These are phyloP conservation scores for Boulengeromyrus knoepffleri DNA, from an alignment of 2,113 vertebrate genomes.

Conservation along the genomic window DNA sequence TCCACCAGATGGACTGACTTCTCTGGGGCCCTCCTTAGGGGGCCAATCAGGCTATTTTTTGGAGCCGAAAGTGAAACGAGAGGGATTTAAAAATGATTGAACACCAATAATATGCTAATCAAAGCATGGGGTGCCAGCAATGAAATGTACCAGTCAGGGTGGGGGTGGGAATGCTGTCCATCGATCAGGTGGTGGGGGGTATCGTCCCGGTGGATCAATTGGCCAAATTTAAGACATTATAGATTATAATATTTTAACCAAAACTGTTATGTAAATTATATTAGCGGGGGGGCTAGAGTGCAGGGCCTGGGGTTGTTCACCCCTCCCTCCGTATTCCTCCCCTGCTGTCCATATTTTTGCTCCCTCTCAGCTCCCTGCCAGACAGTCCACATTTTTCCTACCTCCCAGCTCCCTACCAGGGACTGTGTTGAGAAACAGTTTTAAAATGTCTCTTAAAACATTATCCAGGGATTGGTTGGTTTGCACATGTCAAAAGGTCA, in stretches of 20 bases:
- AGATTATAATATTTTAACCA: neutral
- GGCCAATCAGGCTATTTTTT: neutral
- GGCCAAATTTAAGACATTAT: neutral
- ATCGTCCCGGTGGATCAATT: neutral
- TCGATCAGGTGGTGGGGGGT: neutral
- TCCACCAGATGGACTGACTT: neutral
- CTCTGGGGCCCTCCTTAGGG: neutral
- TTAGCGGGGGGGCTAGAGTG: neutral
- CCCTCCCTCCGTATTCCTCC: neutral
- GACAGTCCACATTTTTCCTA: neutral
- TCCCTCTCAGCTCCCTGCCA: neutral
- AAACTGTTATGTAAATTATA: neutral
- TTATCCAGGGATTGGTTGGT: neutral
- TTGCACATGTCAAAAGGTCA: neutral
- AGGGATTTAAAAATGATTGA: neutral
- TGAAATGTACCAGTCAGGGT: neutral
- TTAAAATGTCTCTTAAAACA: neutral
- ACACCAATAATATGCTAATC: neutral
- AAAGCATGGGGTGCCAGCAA: neutral
- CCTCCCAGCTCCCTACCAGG: neutral
- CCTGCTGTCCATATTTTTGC: neutral
- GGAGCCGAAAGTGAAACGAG: neutral
- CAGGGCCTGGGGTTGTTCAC: neutral
- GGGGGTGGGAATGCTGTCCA: neutral
- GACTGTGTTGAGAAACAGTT: neutral